Base-by-base conservation (phyloP, 2,113 vertebrate genomes). In the Cyprinodon tularosa region DNA sequence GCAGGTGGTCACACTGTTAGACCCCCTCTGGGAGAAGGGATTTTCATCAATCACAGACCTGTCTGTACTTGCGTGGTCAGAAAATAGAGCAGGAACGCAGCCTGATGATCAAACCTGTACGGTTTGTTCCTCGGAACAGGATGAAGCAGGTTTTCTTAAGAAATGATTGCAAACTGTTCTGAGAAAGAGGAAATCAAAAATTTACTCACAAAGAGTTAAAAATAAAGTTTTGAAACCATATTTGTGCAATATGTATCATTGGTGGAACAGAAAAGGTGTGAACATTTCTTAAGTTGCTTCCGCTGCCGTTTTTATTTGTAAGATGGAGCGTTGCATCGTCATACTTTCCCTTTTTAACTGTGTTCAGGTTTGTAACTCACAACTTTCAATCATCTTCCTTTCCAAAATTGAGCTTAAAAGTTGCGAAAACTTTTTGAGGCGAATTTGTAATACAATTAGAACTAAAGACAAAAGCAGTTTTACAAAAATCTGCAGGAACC, bases 1-100 rank as follows among this genome's bases (percentile, higher is more conserved):
- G 90, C 85, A 91, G 86, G 89, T 85, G 86, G 88, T 89, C 87
- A 64, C 48, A 68, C 85, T 78, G 83, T 88, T 78, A 82, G 57
- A 80, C 83, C 81, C 80, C 80, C 82, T 81, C 66, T 80, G 82
- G 84, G 80, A 65, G 65, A 36, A 84, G 76, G 84, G 81, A 84
- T 84, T 81, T 80, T 80, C 83, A 85, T 87, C 84, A 86, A 72
- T 84, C 82, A 84, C 72, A 78, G 29, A 70, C 76, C 50, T 39
- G 71, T 69, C 47, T 73, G 37, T 9, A 44, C 61, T n/a, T 71
- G 68, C 73, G 61, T 80, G 74, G 7, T 62, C 14, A 75, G 42
- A 70, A 48, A 70, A 60, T 1, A 64, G 62, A 66, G 1, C 50
- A 22, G 12, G 20, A 50, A 4, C 0, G 7, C 47, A 20, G 7